Evolutionary conservation across 2,888 invertebrate species (phyloP), one percentile per base, ranked within the genome.

Genomic region (Synanthedon tipuliformis): DNA sequence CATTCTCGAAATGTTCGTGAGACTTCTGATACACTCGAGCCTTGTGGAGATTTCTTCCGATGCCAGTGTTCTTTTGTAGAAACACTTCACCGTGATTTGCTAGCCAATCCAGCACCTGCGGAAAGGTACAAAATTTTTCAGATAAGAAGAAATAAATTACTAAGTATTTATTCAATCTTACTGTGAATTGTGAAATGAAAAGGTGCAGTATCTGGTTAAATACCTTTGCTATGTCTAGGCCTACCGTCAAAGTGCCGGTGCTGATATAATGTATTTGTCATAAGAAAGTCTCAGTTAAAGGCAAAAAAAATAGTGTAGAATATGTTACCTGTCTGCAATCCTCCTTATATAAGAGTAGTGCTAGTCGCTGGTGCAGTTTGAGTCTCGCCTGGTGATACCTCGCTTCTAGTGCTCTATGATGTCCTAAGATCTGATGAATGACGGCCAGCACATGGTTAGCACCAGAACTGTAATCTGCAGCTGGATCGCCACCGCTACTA

Each of bases 1-100:
- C 98, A 81, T 96, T 97, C 88, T 99, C 98, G 76, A 99, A 99
- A 82, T 98, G 98, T 81, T 98, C 97, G 75, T 99, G 98, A 77
- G 97, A 98, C 85, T 98, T 98, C 85, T 98, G 98, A 77, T 98
- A 95, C 8, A 97, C 96, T 65, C 96, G 91, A 49, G 98, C 96
- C 80, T 98, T 96, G 76, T 96, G 96, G 63, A 98, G 89, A 87
- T 97, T 97, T 64, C 97, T 91, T 55, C 98, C 98, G 59, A 98
- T 96, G 51, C 98, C 97, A n/a, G 95, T 95, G 78, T 98, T 98
- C 76, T 98, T 98, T 66, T 95, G 91, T 52, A 99, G 90, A 80
- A 99, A 99, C 16, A 97, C 97, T 87, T 98, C 97, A 15, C 99
- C 99, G 70, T 99, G 98, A 78, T 97, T 97, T 61, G 96, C 94